Base-by-base conservation (phyloP, 2,888 invertebrate species). In the Fissipunctia ypsillon region DNA sequence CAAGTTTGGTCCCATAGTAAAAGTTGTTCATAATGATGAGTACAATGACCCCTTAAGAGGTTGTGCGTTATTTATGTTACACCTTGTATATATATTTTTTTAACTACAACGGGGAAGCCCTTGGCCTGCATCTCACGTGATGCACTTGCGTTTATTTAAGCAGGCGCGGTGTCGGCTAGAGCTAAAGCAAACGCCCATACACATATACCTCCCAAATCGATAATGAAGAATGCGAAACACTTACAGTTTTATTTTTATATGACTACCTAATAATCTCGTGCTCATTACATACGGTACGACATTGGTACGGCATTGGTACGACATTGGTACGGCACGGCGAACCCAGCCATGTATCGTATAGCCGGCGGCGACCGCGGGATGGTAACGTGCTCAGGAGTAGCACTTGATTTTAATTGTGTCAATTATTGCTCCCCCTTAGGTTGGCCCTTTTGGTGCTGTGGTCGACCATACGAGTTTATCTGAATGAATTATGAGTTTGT, bases 371-470 rank as follows among this genome's bases (percentile, higher is more conserved):
- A n/a, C 22, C 22, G 60, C n/a, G 43, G 52, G 12, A 60, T 28
- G n/a, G 14, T 9, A 1, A 16, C 59, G 10, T 16, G 57, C 28
- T 48, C 45, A 19, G 14, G 41, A 52, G 22, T 16, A 22, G 38
- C 19, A 31, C 63, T 57, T 19, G 28, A 31, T 50, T 57, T 67
- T 78, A 66, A 72, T 72, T 67, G 56, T 72, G 67, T 63, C 56
- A 78, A 67, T 72, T 12, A 67, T 41, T 31, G 56, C 78, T 78
- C 78, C 78, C 66, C 50, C 25, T 50, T 63, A n/a, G 57, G 59
- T 48, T n/a, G 41, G 38, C 38, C 60, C 64, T 45, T 31, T 35
- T 35, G 7, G 6, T 43, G 38, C 54, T 4, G 56, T 12, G 43
- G 45, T 35, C 25, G n/a, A n/a, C 16, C 65, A 22, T 45, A 14